Evolutionary conservation across 2,888 invertebrate species (phyloP).

Genomic region (Zootermopsis nevadensis): DNA sequence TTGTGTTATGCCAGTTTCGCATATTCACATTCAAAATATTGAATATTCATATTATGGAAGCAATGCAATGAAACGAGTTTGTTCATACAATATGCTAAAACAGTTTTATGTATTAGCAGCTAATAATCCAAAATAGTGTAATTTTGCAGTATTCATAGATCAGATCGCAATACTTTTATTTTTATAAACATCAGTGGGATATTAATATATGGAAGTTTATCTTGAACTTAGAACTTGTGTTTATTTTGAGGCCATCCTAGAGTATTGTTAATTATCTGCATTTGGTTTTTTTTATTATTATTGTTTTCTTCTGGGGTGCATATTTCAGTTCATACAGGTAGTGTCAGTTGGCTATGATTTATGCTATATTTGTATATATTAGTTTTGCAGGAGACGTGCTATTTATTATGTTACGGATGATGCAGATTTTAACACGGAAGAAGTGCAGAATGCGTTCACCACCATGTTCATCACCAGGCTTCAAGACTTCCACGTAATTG

Average conservation of each 20-base stretch:
- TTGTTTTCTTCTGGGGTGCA: neutral
- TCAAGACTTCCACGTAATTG: neutral
- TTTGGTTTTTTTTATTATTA: neutral
- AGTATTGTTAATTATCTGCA: too few relatives aligned
- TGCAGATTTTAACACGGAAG: neutral
- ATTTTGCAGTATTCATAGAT: too few relatives aligned
- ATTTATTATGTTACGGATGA: neutral
- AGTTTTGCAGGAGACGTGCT: slow-evolving; percentile 4
- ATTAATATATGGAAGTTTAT: too few relatives aligned
- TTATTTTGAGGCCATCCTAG: neutral
- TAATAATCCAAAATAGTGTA: too few relatives aligned
- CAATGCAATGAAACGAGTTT: too few relatives aligned
- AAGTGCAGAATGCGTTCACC: neutral
- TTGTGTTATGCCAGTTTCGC: too few relatives aligned
- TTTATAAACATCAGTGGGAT: too few relatives aligned
- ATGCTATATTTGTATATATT: neutral
- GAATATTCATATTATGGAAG: too few relatives aligned
- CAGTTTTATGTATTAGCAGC: too few relatives aligned
- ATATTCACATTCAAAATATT: too few relatives aligned
- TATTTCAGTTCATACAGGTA: neutral
- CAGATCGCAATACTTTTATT: too few relatives aligned
- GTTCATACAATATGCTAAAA: too few relatives aligned
- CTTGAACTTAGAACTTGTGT: neutral
- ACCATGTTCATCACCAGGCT: neutral
- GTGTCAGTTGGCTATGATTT: neutral